These are phyloP conservation scores for Psittacula derbiana DNA, from an alignment of 2,797 vertebrate species.

Conservation along the genomic window DNA sequence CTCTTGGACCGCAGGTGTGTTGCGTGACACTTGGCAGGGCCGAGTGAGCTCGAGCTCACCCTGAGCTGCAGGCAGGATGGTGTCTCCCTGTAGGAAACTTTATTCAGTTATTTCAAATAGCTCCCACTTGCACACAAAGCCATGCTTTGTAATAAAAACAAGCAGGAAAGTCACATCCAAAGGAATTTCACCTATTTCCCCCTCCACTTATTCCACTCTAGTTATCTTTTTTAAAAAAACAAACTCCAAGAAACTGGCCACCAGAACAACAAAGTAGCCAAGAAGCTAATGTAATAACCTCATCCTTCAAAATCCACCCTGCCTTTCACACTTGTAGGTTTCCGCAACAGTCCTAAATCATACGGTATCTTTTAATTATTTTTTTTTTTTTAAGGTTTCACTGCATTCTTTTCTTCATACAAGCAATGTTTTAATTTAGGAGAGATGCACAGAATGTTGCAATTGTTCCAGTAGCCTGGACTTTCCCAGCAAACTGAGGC, in stretches of 20 bases:
- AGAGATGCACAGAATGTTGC: not conserved
- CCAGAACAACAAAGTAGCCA: constrained; percentile 10
- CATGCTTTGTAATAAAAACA: constrained; percentile 25
- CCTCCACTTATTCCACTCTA: not conserved
- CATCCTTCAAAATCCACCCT: not conserved
- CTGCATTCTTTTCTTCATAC: not conserved
- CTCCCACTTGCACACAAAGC: not conserved
- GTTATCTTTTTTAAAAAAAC: not conserved
- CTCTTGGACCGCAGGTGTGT: not conserved
- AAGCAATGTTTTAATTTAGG: not conserved
- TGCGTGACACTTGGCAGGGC: not conserved
- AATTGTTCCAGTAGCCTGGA: not conserved
- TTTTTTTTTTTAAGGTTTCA: not conserved
- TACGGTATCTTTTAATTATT: not conserved
- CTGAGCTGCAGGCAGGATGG: not conserved
- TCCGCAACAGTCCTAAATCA: not conserved
- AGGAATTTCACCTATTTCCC: constrained; percentile 55
- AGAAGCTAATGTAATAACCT: not conserved
- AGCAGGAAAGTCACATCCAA: constrained; percentile 4
- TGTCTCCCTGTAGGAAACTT: not conserved
- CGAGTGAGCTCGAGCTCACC: not conserved
- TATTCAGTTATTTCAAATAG: constrained; percentile 24
- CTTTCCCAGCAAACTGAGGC: not conserved
- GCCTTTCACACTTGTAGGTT: not conserved
- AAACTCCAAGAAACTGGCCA: not conserved